Evolutionary conservation across 2,113 vertebrate species (phyloP), one percentile per base, ranked within the genome.

Genomic region (Parotia lawesii): DNA sequence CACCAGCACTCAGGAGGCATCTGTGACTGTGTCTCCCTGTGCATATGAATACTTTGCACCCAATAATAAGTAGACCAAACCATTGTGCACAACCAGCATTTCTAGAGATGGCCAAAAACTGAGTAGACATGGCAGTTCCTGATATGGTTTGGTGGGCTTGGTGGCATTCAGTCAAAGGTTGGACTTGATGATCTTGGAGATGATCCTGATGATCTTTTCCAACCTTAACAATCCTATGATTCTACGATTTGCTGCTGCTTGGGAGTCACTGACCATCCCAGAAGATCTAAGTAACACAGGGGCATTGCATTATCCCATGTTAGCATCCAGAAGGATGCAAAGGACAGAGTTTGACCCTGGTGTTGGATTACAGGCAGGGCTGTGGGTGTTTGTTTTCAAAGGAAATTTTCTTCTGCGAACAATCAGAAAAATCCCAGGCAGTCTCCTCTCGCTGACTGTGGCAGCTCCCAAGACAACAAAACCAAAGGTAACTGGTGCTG

Each of bases 381-480:
- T 57, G 50, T 50, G 77, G 37, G 12, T 76, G 65, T 94, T 97
- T 95, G 87, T 82, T 90, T 94, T 83, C 38, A 71, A 72, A 86
- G 38, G 71, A 94, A 51, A 69, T 95, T 74, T 86, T 93, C 24
- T 94, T 84, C 79, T 57, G n/a, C 0, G 1, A 95, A 65, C 60
- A 69, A 61, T 67, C 51, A 83, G 64, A 95, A 94, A 93, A 93
- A 86, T 88, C 72, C 24, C 35, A 57, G 35, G 58, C 81, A 67
- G 58, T 27, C 47, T 93, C 25, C 76, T 84, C 73, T 85, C 1
- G 0, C 61, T 89, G 82, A 25, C 50, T 31, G 42, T 57, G 94
- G 71, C 87, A 44, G 76, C 80, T 96, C 78, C 88, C 93, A 91
- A 91, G 81, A 82, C 62, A 89, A 87, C 77, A 95, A 78, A 95